phyloP scores from a whole-genome alignment of 2,888 invertebrate species.

The Synanthedon formicaeformis region DNA sequence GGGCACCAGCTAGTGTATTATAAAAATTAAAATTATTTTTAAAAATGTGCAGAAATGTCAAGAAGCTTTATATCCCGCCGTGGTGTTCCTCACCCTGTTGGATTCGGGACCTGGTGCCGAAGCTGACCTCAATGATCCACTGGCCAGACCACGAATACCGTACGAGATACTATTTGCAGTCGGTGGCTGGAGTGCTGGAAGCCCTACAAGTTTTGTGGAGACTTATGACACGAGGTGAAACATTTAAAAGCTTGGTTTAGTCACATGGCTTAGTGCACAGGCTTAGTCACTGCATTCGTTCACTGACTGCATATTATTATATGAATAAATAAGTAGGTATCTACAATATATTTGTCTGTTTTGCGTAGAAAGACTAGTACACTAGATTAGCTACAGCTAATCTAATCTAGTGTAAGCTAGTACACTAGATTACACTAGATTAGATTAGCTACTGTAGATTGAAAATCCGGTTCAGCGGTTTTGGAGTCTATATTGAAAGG shows the following conservation, averaged over 20 bases:
- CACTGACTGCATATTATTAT: too few species aligned
- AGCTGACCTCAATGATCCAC: conserved; percentile 67
- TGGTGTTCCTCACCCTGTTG: conserved; percentile 63
- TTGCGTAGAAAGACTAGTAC: too few species aligned
- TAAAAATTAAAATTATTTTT: neutral
- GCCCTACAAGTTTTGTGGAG: conserved; percentile 82
- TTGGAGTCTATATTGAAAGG: too few species aligned
- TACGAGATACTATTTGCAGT: conserved; percentile 85
- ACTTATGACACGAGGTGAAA: conserved; percentile 81
- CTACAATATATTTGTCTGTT: too few species aligned
- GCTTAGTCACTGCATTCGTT: too few species aligned
- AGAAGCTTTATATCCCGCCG: conserved; percentile 64
- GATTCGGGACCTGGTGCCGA: conserved; percentile 60
- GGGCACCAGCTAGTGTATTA: too few species aligned
- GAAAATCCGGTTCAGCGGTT: too few species aligned
- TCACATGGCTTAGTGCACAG: neutral
- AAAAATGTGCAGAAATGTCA: conserved; percentile 55
- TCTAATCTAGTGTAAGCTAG: too few species aligned
- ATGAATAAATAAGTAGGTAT: too few species aligned
- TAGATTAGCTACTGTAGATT: too few species aligned
- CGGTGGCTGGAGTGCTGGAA: conserved; percentile 89
- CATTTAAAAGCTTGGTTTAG: neutral
- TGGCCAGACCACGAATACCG: conserved; percentile 78
- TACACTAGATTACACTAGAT: too few species aligned
- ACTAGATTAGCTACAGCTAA: too few species aligned